Conservation (phyloP, 23 tunicate species). For the Trididemnum miniatum region DNA sequence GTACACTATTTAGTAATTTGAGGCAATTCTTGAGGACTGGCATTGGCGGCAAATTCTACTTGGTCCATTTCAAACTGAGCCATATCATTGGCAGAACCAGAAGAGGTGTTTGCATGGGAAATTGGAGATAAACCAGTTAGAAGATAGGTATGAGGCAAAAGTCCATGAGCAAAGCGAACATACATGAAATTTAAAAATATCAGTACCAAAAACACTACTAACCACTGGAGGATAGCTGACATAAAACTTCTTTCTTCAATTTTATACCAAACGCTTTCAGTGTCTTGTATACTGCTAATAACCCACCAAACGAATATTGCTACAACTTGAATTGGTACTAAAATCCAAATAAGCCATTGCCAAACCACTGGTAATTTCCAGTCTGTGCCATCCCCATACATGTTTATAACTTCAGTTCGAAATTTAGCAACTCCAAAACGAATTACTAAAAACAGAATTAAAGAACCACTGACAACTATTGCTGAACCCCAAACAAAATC, state of each 20-base stretch:
- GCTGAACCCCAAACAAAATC: conserved; percentile 95
- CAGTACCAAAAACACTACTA: conserved; percentile 25
- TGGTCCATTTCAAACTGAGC: conserved; percentile 12
- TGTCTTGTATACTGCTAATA: conserved; percentile 35
- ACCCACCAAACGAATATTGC: conserved; percentile 76
- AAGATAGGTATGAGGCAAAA: conserved; percentile 33
- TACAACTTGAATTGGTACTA: conserved; percentile 55
- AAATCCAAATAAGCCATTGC: conserved; percentile 57
- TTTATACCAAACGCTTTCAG: conserved; percentile 50
- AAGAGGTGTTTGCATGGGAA: not conserved
- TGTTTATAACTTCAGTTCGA: conserved; percentile 48
- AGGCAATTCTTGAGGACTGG: not conserved
- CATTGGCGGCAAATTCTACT: not conserved
- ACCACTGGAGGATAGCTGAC: conserved; percentile 71
- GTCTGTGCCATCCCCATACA: conserved; percentile 65
- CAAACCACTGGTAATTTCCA: conserved; percentile 67
- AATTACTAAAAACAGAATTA: conserved; percentile 53
- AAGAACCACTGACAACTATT: conserved; percentile 72
- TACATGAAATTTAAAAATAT: conserved; percentile 50
- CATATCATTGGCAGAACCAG: not conserved
- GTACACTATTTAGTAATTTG: not conserved
- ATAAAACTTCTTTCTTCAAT: conserved; percentile 61
- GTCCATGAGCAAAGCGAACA: conserved; percentile 47
- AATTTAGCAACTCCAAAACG: conserved; percentile 65
- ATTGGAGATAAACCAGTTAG: conserved; percentile 28